Conservation (phyloP, 2,797 vertebrate species). For the Gymnodraco acuticeps region DNA sequence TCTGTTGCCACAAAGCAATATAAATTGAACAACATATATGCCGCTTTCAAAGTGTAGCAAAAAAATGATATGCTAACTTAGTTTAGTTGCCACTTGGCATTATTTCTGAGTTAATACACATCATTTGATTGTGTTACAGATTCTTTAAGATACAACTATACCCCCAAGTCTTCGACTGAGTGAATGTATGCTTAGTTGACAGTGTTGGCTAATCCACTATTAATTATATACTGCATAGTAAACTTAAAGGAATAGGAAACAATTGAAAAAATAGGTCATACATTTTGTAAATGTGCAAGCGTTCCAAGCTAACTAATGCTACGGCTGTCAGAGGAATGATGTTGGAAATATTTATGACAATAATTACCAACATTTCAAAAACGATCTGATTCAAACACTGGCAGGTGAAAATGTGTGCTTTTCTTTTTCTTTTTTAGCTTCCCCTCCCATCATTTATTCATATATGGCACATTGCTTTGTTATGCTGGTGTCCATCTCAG, state of each 20-base stretch:
- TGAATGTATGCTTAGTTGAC: slow-evolving; percentile 2
- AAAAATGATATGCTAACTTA: neutral
- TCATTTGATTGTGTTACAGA: slow-evolving; percentile 9
- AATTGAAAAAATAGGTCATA: slow-evolving; percentile 3
- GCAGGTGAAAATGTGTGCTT: neutral
- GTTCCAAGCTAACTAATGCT: slow-evolving; percentile 4
- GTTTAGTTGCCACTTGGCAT: slow-evolving; percentile 9
- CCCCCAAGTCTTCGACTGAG: slow-evolving; percentile 2
- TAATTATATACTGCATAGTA: slow-evolving; percentile 39
- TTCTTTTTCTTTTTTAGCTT: neutral
- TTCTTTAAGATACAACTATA: slow-evolving; percentile 26
- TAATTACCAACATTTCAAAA: slow-evolving; percentile 10
- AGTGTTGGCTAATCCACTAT: slow-evolving; percentile 16
- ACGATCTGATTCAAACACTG: slow-evolving; percentile 6
- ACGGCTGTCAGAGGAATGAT: slow-evolving; percentile 21
- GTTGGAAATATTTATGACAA: slow-evolving; percentile 21
- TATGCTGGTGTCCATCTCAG: slow-evolving; percentile 55
- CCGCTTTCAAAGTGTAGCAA: slow-evolving; percentile 2
- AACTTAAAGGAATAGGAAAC: neutral
- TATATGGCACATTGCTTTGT: slow-evolving; percentile 45
- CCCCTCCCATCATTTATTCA: neutral
- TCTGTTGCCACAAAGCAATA: slow-evolving; percentile 13
- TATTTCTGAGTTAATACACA: slow-evolving; percentile 25
- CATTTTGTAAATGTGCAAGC: too few species aligned
- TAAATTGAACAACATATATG: neutral